These are phyloP conservation scores for Brachionus plicatilis DNA, from an alignment of 1,140 invertebrate species.

Conservation along the genomic window DNA sequence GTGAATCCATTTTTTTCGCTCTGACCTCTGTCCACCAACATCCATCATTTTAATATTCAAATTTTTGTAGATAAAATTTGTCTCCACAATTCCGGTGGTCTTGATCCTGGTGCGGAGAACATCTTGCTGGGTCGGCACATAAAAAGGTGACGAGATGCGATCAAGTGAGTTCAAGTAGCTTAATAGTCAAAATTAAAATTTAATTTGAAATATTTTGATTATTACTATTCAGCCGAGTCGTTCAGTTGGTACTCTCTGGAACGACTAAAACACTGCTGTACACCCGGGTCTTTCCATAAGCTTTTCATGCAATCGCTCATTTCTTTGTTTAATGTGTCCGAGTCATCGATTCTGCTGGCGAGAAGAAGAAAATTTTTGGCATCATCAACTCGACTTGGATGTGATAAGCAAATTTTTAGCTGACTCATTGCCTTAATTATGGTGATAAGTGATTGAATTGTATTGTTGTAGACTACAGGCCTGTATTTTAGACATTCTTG, in stretches of 20 bases:
- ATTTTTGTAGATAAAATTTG: slow-evolving; percentile 98
- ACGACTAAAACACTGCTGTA: slow-evolving; percentile 85
- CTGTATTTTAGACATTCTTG: slow-evolving; percentile 88
- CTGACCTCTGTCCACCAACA: slow-evolving; percentile 96
- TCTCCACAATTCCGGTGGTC: slow-evolving; percentile 99
- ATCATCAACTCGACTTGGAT: slow-evolving; percentile 65
- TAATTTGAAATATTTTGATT: slow-evolving; percentile 52
- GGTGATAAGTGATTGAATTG: slow-evolving; percentile 76
- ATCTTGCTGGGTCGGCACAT: slow-evolving; percentile 51
- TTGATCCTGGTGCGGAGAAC: slow-evolving; percentile 86
- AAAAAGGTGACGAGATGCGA: slow-evolving; percentile 34
- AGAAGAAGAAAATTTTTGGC: slow-evolving; percentile 60
- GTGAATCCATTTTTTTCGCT: slow-evolving; percentile 99
- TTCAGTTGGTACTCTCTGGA: slow-evolving; percentile 99
- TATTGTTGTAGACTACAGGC: slow-evolving; percentile 84
- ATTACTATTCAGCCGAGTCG: slow-evolving; percentile 99
- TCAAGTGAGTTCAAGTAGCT: slow-evolving; percentile 68
- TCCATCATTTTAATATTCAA: slow-evolving; percentile 99
- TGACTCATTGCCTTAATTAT: slow-evolving; percentile 90
- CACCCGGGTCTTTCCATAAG: slow-evolving; percentile 91
- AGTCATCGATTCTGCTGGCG: neutral
- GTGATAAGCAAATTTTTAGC: slow-evolving; percentile 79
- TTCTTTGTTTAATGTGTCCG: slow-evolving; percentile 59
- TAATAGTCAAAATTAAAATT: slow-evolving; percentile 78
- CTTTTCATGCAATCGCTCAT: slow-evolving; percentile 64